Percentiles rank a stretch among this genome's conserved stretches.
phyloP scores from a whole-genome alignment of 2,888 invertebrate genomes.

The Pristionchus fissidentatus region DNA sequence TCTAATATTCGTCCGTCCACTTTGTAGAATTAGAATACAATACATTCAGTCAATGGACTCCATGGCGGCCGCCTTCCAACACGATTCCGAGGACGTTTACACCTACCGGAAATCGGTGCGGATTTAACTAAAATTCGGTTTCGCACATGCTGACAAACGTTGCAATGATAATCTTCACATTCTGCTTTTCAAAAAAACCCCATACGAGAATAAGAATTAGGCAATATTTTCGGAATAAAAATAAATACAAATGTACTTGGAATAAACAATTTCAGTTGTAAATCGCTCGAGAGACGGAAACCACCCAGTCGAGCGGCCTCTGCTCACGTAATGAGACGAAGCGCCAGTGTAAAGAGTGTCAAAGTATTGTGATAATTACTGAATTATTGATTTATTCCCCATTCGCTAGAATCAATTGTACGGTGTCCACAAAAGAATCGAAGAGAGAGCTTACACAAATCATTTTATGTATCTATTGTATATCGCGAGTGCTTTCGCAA shows the following conservation, averaged over 20 bases:
- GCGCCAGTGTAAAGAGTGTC: slow-evolving; percentile 37
- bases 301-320: not conserved
- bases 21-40: not conserved
- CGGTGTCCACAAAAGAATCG: not conserved
- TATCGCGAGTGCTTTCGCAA: no score
- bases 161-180: no score
- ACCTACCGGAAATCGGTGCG: slow-evolving; percentile 23
- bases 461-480: slow-evolving; percentile 29
- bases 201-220: no score
- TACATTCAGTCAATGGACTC: slow-evolving; percentile 26
- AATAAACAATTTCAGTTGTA: not conserved
- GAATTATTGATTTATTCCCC: not conserved
- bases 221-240: no score
- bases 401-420: not conserved
- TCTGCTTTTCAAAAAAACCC: no score
- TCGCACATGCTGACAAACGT: no score
- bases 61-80: slow-evolving; percentile 40
- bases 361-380: not conserved
- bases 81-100: slow-evolving; percentile 34
- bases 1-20: not conserved
- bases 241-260: no score
- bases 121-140: no score
- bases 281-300: slow-evolving; percentile 38
- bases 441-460: slow-evolving; percentile 18
- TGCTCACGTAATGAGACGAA: slow-evolving; percentile 32